Evolutionary conservation across 2,113 vertebrate species (phyloP).

Genomic region (Centropus unirufus): DNA sequence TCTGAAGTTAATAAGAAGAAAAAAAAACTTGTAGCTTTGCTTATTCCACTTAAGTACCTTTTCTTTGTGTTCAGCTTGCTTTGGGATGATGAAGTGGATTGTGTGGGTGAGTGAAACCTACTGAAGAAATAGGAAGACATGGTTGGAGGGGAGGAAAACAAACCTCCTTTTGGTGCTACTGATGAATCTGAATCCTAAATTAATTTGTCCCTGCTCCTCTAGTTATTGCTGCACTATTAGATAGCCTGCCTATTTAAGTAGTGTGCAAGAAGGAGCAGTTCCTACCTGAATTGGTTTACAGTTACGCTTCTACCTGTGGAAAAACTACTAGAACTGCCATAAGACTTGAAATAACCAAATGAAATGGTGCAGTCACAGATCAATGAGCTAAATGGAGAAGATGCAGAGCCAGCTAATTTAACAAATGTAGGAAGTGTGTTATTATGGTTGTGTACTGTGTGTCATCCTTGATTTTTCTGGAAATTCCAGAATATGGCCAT

Average conservation of each 20-base stretch:
- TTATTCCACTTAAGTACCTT: background rate
- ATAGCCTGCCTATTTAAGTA: background rate
- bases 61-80: background rate
- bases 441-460: background rate
- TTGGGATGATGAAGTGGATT: background rate
- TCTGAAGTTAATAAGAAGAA: background rate
- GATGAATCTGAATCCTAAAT: background rate
- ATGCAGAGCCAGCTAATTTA: background rate
- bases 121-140: background rate
- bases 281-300: background rate
- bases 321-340: background rate
- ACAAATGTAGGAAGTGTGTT: background rate
- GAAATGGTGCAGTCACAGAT: background rate
- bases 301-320: background rate
- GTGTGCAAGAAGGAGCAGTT: background rate
- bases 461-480: background rate
- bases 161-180: background rate
- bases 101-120: background rate
- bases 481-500: background rate
- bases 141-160: background rate
- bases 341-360: background rate
- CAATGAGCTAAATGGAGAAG: background rate
- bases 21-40: background rate
- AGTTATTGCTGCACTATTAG: background rate
- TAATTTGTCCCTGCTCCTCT: background rate